These are phyloP conservation scores for Nautilus pompilius DNA, from an alignment of 1,140 invertebrate species.

Conservation along the genomic window DNA sequence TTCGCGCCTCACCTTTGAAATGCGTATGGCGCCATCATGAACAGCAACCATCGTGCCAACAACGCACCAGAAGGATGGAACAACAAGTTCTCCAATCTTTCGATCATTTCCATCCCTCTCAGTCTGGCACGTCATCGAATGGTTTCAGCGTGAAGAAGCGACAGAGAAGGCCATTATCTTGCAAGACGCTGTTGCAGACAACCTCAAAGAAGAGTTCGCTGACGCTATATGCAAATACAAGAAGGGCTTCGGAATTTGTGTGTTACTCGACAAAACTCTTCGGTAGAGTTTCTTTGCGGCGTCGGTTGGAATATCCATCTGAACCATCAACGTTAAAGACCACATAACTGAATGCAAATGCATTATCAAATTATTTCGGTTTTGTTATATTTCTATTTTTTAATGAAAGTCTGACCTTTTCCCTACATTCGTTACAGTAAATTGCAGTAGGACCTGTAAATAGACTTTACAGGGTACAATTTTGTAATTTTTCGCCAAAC, in stretches of 20 bases:
- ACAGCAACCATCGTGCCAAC: conserved; percentile 5
- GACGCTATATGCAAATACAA: not conserved
- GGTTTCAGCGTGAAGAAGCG: conserved; percentile 4
- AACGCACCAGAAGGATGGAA: conserved; percentile 11
- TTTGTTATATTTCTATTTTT: no score
- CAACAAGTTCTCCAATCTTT: not conserved
- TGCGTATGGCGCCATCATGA: conserved; percentile 5
- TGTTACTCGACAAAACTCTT: not conserved
- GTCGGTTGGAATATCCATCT: not conserved
- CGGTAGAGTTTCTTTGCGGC: not conserved
- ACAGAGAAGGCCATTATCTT: not conserved
- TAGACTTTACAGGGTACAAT: no score
- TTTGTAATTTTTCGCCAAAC: no score
- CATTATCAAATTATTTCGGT: no score
- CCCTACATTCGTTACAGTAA: no score
- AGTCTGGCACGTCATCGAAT: not conserved
- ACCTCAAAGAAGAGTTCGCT: not conserved
- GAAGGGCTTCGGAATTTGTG: not conserved
- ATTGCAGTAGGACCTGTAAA: no score
- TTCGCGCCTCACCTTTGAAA: conserved; percentile 4
- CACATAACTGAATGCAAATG: no score
- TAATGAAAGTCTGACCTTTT: no score
- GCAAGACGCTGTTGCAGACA: not conserved
- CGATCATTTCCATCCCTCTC: conserved; percentile 8
- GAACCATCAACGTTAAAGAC: no score